Percentiles rank a stretch among this genome's conserved stretches.
Evolutionary conservation across 1,140 invertebrate species (phyloP).

Genomic region (Chironomus tepperi): DNA sequence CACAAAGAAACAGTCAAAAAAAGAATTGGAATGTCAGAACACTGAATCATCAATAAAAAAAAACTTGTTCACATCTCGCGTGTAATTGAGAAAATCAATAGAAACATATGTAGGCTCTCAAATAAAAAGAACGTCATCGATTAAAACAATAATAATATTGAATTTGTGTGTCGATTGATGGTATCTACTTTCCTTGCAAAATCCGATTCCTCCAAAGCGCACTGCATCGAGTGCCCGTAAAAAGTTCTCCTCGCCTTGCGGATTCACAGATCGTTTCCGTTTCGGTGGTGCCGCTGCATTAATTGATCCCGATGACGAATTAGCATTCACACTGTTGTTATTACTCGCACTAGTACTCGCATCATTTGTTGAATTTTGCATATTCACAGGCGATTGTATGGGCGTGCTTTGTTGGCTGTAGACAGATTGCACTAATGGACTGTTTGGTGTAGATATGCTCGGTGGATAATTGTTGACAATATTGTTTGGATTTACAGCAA

Average conservation of each 20-base stretch:
- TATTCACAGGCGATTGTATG: conserved; percentile 35
- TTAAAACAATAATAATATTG: no score
- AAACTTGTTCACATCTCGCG: no score
- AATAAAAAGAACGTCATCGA: neutral
- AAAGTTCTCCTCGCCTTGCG: conserved; percentile 70
- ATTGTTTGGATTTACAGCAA: conserved; percentile 36
- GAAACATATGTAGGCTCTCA: no score
- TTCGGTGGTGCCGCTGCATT: conserved; percentile 37
- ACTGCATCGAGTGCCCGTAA: conserved; percentile 68
- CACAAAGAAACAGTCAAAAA: no score
- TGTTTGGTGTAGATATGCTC: conserved; percentile 37
- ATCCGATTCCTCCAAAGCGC: conserved; percentile 69
- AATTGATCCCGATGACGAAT: conserved; percentile 37
- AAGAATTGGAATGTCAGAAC: no score
- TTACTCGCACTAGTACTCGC: conserved; percentile 26
- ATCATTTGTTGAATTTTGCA: conserved; percentile 24
- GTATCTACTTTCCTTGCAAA: conserved; percentile 47
- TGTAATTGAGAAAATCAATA: no score
- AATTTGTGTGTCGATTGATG: neutral
- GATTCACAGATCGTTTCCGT: conserved; percentile 55
- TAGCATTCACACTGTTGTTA: conserved; percentile 30
- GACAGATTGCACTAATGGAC: conserved; percentile 40
- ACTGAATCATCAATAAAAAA: no score
- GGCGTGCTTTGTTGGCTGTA: conserved; percentile 40
- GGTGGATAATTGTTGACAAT: conserved; percentile 38